A percentile compares a stretch with the other conserved stretches of the same genome.
Conservation (phyloP, 2,113 vertebrate genomes). For the Coptodon bakossiorum region DNA sequence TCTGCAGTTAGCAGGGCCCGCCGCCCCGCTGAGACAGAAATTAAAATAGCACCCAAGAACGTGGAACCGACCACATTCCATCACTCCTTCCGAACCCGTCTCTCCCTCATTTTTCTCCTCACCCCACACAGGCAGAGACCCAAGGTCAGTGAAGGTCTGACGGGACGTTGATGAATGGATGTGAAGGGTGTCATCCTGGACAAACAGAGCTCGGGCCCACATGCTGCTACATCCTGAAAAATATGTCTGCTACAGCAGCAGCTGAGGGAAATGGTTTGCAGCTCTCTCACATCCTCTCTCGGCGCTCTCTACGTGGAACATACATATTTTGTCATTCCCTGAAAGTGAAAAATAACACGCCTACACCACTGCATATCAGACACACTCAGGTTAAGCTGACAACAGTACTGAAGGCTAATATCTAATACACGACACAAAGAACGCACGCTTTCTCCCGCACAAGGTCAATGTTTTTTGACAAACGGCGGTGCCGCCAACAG, state of each 20-base stretch:
- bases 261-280: slow-evolving; percentile 43
- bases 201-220: slow-evolving; percentile 56
- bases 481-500: background rate
- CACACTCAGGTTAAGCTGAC: background rate
- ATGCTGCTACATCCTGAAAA: slow-evolving; percentile 61
- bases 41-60: slow-evolving; percentile 14
- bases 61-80: background rate
- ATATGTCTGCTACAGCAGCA: slow-evolving; percentile 35
- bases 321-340: background rate
- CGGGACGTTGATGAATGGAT: slow-evolving; percentile 54
- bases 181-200: slow-evolving; percentile 59
- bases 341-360: background rate
- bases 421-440: background rate
- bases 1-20: background rate
- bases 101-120: background rate
- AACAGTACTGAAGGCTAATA: background rate
- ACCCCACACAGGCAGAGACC: background rate
- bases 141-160: slow-evolving; percentile 51
- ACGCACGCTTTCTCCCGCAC: background rate
- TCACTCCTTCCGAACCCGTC: background rate
- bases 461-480: slow-evolving; percentile 28
- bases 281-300: slow-evolving; percentile 37
- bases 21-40: background rate
- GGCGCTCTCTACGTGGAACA: background rate
- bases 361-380: background rate